phyloP scores from a whole-genome alignment of 2,888 invertebrate genomes.

The Diaperis boleti region DNA sequence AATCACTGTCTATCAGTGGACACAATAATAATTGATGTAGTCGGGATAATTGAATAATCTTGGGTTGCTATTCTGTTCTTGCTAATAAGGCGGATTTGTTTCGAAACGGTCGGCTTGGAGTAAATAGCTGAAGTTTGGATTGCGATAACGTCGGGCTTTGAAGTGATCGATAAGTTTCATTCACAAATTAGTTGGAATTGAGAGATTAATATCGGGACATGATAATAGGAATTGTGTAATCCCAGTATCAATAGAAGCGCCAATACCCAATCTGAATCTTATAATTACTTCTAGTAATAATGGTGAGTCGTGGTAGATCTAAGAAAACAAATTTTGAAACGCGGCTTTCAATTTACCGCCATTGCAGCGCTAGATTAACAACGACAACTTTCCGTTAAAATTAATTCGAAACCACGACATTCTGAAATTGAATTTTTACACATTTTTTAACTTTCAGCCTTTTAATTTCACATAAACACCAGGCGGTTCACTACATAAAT shows the following conservation, averaged over 20 bases:
- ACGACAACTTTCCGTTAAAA: neutral
- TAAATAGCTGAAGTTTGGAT: neutral
- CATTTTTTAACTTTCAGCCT: constrained; percentile 13
- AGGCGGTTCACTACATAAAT: constrained; percentile 20
- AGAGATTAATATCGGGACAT: too few relatives aligned
- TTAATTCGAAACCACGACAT: neutral
- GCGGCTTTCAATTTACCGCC: too few relatives aligned
- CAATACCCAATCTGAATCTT: too few relatives aligned
- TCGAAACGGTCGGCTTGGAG: constrained; percentile 3
- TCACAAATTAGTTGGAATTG: too few relatives aligned
- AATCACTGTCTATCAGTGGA: constrained; percentile 35
- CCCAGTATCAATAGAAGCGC: too few relatives aligned
- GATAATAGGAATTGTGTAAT: too few relatives aligned
- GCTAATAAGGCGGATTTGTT: constrained; percentile 19
- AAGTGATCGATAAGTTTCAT: too few relatives aligned
- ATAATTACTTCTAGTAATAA: too few relatives aligned
- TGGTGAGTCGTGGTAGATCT: too few relatives aligned
- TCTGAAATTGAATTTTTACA: constrained; percentile 14
- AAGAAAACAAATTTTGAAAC: too few relatives aligned
- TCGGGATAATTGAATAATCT: constrained; percentile 24
- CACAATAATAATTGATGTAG: constrained; percentile 29
- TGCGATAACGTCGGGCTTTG: too few relatives aligned
- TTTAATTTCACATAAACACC: constrained; percentile 18
- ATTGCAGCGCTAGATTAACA: too few relatives aligned
- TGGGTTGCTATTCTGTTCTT: neutral